Percentiles rank a stretch among this genome's conserved stretches.
Evolutionary conservation across 2,113 vertebrate species (phyloP).

Genomic region (Daboia siamensis): DNA sequence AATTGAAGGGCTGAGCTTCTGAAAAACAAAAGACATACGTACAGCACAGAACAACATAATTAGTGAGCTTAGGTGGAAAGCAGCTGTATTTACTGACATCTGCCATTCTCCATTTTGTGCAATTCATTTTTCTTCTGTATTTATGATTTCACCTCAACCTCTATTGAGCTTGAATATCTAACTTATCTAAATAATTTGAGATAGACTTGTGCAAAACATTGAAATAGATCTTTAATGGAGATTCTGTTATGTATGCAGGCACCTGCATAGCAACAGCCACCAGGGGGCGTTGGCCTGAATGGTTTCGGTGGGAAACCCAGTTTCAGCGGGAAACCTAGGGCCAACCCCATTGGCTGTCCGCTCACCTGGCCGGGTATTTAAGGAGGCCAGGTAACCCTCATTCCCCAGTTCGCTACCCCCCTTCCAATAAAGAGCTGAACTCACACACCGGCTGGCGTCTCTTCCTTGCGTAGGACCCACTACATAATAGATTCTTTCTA

Average conservation of each 20-base stretch:
- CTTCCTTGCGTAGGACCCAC: too few species aligned
- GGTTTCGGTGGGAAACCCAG: too few species aligned
- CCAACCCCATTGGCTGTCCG: too few species aligned
- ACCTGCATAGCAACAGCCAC: too few species aligned
- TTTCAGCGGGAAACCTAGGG: too few species aligned
- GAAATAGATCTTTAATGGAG: not conserved
- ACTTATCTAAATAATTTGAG: not conserved
- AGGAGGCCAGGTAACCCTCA: too few species aligned
- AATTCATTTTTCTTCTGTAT: constrained; percentile 57
- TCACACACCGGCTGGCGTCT: too few species aligned
- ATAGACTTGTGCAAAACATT: not conserved
- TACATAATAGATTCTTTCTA: not conserved
- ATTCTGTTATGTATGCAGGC: too few species aligned
- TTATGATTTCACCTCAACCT: constrained; percentile 39
- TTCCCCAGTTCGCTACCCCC: too few species aligned
- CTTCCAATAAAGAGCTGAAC: too few species aligned
- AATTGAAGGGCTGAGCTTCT: constrained; percentile 45
- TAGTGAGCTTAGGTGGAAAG: constrained; percentile 57
- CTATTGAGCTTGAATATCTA: constrained; percentile 46
- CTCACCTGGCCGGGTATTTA: too few species aligned
- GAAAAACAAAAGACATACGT: constrained; percentile 60
- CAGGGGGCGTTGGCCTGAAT: too few species aligned
- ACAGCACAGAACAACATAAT: constrained; percentile 57
- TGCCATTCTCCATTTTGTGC: constrained; percentile 55
- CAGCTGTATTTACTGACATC: constrained; percentile 47